These are phyloP conservation scores for Epistrophella euchroma DNA, from an alignment of 2,888 invertebrate genomes.

Conservation along the genomic window DNA sequence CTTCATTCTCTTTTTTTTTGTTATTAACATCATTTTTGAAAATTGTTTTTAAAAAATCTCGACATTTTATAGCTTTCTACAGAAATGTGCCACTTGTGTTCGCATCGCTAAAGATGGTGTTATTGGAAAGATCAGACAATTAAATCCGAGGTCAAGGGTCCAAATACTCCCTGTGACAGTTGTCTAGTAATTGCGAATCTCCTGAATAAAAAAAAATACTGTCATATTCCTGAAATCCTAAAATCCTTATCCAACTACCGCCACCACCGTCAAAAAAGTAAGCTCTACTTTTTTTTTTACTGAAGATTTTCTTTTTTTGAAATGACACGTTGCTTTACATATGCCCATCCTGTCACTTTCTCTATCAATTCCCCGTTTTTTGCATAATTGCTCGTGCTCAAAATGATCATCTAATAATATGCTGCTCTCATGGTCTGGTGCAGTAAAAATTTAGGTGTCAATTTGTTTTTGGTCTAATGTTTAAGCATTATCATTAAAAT, in stretches of 20 bases:
- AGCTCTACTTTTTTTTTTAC: constrained; percentile 52
- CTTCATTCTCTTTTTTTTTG: constrained; percentile 46
- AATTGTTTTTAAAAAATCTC: constrained; percentile 39
- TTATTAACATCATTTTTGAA: constrained; percentile 19
- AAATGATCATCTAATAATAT: constrained; percentile 42
- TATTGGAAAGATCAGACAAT: constrained; percentile 65
- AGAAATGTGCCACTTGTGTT: constrained; percentile 68
- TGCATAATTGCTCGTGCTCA: constrained; percentile 16
- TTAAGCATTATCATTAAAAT: neutral
- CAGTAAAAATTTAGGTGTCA: neutral
- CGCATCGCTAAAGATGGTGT: constrained; percentile 69
- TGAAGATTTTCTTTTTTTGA: constrained; percentile 29
- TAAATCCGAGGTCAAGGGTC: constrained; percentile 70
- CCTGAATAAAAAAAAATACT: constrained; percentile 6
- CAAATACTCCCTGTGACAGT: constrained; percentile 72
- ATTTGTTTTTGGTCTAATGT: constrained; percentile 5
- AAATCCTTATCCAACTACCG: constrained; percentile 47
- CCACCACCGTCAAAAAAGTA: constrained; percentile 49
- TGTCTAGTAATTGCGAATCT: constrained; percentile 49
- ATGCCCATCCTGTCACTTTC: constrained; percentile 4
- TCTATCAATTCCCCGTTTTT: constrained; percentile 23
- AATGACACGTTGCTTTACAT: constrained; percentile 29
- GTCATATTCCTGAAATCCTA: constrained; percentile 55
- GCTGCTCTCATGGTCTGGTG: constrained; percentile 29
- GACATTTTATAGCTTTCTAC: constrained; percentile 73